Evolutionary conservation across 2,888 invertebrate genomes (phyloP).

Genomic region (Calameuta filiformis): DNA sequence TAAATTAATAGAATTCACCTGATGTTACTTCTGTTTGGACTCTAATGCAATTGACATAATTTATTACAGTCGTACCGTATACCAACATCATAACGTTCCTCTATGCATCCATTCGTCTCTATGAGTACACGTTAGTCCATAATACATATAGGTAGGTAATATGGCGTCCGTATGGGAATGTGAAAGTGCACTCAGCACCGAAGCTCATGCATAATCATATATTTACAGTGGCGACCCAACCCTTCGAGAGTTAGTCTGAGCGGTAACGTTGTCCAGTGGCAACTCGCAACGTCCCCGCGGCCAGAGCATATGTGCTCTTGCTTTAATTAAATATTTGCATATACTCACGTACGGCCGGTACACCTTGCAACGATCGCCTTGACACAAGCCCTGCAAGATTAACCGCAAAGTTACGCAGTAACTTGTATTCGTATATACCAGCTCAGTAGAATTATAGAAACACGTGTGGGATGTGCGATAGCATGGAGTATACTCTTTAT

Average conservation of each 20-base stretch:
- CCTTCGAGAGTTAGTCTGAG: not conserved
- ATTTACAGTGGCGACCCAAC: conserved; percentile 49
- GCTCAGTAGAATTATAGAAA: not conserved
- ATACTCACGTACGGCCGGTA: conserved; percentile 30
- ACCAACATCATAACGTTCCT: not conserved
- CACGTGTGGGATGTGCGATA: not conserved
- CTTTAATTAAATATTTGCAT: conserved; percentile 62
- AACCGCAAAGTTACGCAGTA: not conserved
- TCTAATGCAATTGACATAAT: not conserved
- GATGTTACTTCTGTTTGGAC: not conserved
- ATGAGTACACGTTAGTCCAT: not conserved
- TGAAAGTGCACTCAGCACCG: conserved; percentile 57
- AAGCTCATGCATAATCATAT: conserved; percentile 61
- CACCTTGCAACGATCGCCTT: not conserved
- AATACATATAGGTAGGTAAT: conserved; percentile 22
- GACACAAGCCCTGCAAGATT: not conserved
- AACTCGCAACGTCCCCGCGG: conserved; percentile 10
- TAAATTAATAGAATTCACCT: not conserved
- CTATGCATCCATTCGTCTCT: not conserved
- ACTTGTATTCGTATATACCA: not conserved
- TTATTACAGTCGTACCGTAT: not conserved
- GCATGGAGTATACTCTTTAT: not conserved
- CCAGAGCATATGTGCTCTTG: conserved; percentile 41
- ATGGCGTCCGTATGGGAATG: conserved; percentile 35
- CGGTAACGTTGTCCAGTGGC: not conserved